Conservation (phyloP, 2,113 vertebrate species). For the Ceratotherium simum region DNA sequence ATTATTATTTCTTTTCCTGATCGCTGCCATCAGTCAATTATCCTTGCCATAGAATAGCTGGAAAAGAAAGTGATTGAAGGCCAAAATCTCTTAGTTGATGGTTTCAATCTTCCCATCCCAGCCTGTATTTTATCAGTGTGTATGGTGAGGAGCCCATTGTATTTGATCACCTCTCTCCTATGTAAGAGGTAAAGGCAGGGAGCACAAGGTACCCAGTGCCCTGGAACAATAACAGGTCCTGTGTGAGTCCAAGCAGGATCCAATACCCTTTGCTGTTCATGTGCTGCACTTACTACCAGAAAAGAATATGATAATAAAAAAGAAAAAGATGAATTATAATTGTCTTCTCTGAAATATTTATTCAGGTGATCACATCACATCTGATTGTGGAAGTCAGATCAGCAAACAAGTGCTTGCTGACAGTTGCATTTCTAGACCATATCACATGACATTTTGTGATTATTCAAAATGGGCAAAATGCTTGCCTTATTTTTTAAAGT, state of each 20-base stretch:
- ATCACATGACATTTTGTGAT: not conserved
- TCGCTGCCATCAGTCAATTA: not conserved
- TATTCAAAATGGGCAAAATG: not conserved
- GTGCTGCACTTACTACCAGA: not conserved
- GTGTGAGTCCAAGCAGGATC: not conserved
- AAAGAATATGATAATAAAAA: conserved; percentile 7
- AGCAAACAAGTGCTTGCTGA: not conserved
- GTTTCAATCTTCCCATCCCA: not conserved
- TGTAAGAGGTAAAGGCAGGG: not conserved
- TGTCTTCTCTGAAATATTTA: not conserved
- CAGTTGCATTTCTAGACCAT: not conserved
- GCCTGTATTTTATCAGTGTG: not conserved
- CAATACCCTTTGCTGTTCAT: not conserved
- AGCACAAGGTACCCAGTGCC: rapidly evolving
- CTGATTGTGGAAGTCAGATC: not conserved
- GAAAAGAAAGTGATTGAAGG: not conserved
- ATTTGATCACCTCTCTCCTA: not conserved
- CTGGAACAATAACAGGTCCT: not conserved
- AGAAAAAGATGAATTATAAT: not conserved
- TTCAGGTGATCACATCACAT: not conserved
- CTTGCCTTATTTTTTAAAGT: not conserved
- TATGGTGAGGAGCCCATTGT: not conserved
- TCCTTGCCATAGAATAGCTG: not conserved
- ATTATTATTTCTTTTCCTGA: not conserved
- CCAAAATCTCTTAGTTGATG: not conserved